Evolutionary conservation across 2,113 vertebrate genomes (phyloP), one percentile per base, ranked within the genome.

Genomic region (Podarcis muralis): DNA sequence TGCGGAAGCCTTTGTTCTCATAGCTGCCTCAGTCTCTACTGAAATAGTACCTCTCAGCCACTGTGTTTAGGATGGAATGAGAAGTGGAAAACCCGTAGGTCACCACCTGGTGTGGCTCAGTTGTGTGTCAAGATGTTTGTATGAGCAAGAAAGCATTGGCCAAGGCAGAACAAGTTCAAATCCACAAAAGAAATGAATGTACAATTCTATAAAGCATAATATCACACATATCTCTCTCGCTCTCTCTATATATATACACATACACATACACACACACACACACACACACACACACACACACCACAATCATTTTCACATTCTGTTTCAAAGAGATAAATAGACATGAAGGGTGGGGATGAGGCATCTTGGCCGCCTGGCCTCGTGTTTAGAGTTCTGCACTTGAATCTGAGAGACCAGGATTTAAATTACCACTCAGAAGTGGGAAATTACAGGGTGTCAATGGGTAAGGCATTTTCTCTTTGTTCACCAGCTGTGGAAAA

Each of bases 261-360:
- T n/a, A n/a, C n/a, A n/a, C 11, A 53, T 12, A 53, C 0, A 53
- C 1, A 53, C 9, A 48, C 0, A 48, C 9, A 48, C 0, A 48
- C 2, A 48, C 1, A 48, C 8, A 48, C 2, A 53, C 9, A 53
- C 9, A 53, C 9, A 12, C 2, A 12, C 43, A 48, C 43, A 3
- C 16, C n/a, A 18, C 32, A 75, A 40, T 32, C 30, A 72, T 62
- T 62, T 74, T 4, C 72, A 72, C 8, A 8, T 32, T 71, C 69
- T 71, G 30, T 32, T 30, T 11, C 72, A 32, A 35, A 32, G 2
- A 16, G 15, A 18, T n/a, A 74, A 43, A 77, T 37, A 25, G 1
- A 9, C 6, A 25, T 7, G 4, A 8, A 40, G 6, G 6, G 5
- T 20, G 40, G 32, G 74, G 6, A 18, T 5, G 23, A 35, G 35